These are phyloP conservation scores for Tinea pellionella DNA, from an alignment of 2,888 invertebrate species.

Conservation along the genomic window DNA sequence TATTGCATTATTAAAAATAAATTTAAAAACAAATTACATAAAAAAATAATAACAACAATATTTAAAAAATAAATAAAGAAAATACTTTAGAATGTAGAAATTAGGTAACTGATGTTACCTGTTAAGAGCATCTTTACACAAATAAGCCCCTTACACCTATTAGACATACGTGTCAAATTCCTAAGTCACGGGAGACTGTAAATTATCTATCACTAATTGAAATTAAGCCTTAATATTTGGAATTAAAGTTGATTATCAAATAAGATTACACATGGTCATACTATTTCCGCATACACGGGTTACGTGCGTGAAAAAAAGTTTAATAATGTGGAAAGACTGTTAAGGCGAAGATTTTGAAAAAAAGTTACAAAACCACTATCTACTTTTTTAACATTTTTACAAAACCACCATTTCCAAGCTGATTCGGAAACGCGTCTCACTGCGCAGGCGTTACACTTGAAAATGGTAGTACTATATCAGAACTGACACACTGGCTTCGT, in stretches of 20 bases:
- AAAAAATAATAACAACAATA: neutral
- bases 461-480: too few species aligned
- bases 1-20: neutral
- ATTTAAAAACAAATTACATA: neutral
- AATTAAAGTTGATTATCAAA: neutral
- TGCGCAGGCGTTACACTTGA: too few species aligned
- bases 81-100: slow-evolving; percentile 6
- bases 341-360: slow-evolving; percentile 9
- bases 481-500: too few species aligned
- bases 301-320: slow-evolving; percentile 23
- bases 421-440: too few species aligned
- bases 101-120: neutral
- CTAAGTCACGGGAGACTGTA: too few species aligned
- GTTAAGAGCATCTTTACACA: neutral
- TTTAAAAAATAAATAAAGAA: neutral
- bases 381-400: too few species aligned
- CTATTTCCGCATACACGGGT: slow-evolving; percentile 11
- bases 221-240: neutral
- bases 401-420: too few species aligned
- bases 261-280: neutral
- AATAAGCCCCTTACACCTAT: too few species aligned
- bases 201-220: neutral
- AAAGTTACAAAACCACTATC: too few species aligned
- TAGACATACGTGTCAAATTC: too few species aligned
- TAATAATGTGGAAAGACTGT: slow-evolving; percentile 21